Conservation (phyloP, 1,140 invertebrate genomes). For the Drosophila serrata region DNA sequence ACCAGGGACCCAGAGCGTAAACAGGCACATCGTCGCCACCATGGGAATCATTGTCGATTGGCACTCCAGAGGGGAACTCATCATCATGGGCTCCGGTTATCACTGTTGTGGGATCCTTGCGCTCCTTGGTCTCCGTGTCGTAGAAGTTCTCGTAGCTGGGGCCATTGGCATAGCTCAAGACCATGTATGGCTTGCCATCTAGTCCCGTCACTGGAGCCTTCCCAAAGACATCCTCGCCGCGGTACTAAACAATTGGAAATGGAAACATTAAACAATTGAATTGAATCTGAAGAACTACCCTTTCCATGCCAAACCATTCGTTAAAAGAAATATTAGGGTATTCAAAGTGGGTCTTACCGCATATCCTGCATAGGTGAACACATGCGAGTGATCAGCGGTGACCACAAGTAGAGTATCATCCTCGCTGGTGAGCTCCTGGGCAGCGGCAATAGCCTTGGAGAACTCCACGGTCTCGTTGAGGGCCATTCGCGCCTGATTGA, state of each 20-base stretch:
- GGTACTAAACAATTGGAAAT: slow-evolving; percentile 54
- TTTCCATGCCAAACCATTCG: too few species aligned
- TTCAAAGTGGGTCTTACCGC: slow-evolving; percentile 73
- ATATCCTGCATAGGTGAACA: slow-evolving; percentile 89
- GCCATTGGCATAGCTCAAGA: slow-evolving; percentile 90
- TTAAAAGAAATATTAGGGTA: too few species aligned
- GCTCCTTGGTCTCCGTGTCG: slow-evolving; percentile 67
- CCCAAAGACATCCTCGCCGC: slow-evolving; percentile 86
- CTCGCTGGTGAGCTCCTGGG: slow-evolving; percentile 86
- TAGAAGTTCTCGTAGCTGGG: slow-evolving; percentile 86
- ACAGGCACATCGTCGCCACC: slow-evolving; percentile 90
- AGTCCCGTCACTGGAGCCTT: slow-evolving; percentile 84
- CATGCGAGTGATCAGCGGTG: slow-evolving; percentile 90
- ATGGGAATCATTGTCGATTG: slow-evolving; percentile 87
- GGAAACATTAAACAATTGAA: neutral
- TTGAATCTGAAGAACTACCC: neutral
- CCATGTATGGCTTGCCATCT: slow-evolving; percentile 88
- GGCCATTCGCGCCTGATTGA: slow-evolving; percentile 89
- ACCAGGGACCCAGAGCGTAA: slow-evolving; percentile 88
- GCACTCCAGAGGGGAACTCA: slow-evolving; percentile 86
- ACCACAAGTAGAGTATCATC: slow-evolving; percentile 89
- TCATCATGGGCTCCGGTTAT: slow-evolving; percentile 63
- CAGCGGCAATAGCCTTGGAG: slow-evolving; percentile 87
- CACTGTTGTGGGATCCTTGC: slow-evolving; percentile 70
- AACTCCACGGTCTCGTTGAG: slow-evolving; percentile 89